Evolutionary conservation across 1,140 invertebrate genomes (phyloP).

Genomic region (Heliconius nattereri): DNA sequence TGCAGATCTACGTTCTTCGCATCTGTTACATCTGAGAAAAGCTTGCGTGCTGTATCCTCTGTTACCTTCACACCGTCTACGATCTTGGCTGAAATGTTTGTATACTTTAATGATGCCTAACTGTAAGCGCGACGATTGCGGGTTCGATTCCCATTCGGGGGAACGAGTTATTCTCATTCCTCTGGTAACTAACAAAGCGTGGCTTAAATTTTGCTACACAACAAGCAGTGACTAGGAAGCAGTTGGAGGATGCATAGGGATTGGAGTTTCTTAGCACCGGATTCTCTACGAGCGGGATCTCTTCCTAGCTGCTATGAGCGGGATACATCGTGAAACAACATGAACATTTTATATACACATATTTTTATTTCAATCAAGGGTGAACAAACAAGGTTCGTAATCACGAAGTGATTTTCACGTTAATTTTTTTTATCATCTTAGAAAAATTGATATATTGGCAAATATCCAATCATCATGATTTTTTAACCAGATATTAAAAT

Average conservation of each 20-base stretch:
- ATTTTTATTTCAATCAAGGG: too few species aligned
- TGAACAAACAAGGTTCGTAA: too few species aligned
- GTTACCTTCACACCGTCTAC: slow-evolving; percentile 49
- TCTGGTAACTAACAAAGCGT: neutral
- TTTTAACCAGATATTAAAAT: too few species aligned
- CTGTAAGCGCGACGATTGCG: neutral
- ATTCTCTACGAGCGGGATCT: neutral
- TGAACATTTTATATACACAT: neutral
- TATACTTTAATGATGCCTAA: neutral
- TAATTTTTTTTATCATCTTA: too few species aligned
- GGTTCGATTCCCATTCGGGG: neutral
- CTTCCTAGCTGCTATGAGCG: neutral
- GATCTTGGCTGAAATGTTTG: slow-evolving; percentile 49
- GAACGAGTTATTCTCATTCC: neutral
- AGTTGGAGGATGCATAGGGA: neutral
- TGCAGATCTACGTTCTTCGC: slow-evolving; percentile 44
- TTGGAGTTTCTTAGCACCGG: neutral
- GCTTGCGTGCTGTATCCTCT: slow-evolving; percentile 46
- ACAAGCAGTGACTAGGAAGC: neutral
- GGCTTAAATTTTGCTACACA: neutral
- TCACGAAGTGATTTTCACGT: too few species aligned
- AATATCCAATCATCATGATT: too few species aligned
- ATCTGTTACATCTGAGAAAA: slow-evolving; percentile 50
- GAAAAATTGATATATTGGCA: too few species aligned
- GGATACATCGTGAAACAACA: neutral